phyloP scores from a whole-genome alignment of 2,888 invertebrate genomes.

The Caradrina kadenii region DNA sequence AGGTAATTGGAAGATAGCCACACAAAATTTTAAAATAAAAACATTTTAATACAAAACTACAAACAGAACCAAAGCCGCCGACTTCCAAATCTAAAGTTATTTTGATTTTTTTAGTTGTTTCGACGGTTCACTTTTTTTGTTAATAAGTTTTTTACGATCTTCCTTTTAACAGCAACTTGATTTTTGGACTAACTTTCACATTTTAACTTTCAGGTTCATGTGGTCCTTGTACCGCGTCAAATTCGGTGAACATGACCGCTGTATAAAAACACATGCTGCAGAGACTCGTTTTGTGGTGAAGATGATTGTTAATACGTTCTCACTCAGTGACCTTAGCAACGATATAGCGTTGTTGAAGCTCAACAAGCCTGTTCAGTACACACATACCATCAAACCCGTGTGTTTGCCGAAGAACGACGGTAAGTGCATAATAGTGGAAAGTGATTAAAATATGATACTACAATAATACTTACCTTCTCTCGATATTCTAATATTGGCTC shows the following conservation, averaged over 20 bases:
- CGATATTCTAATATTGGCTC: no score
- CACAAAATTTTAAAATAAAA: no score
- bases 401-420: constrained; percentile 93
- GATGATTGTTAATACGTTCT: constrained; percentile 94
- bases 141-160: no score
- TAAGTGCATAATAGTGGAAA: constrained; percentile 69
- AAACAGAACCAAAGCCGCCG: no score
- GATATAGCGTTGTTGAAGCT: constrained; percentile 95
- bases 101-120: no score
- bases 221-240: constrained; percentile 97
- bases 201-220: constrained; percentile 92
- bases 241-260: constrained; percentile 96
- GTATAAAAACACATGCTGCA: constrained; percentile 91
- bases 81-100: no score
- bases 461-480: no score
- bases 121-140: no score
- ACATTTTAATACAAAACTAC: no score
- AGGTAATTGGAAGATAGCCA: no score
- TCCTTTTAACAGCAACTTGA: neutral
- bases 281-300: constrained; percentile 94
- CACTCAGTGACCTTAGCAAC: constrained; percentile 95
- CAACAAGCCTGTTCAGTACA: constrained; percentile 94
- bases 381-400: constrained; percentile 94
- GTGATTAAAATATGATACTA: neutral
- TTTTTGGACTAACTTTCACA: neutral